These are phyloP conservation scores for Leguminivora glycinivorella DNA, from an alignment of 1,140 invertebrate species.

Conservation along the genomic window DNA sequence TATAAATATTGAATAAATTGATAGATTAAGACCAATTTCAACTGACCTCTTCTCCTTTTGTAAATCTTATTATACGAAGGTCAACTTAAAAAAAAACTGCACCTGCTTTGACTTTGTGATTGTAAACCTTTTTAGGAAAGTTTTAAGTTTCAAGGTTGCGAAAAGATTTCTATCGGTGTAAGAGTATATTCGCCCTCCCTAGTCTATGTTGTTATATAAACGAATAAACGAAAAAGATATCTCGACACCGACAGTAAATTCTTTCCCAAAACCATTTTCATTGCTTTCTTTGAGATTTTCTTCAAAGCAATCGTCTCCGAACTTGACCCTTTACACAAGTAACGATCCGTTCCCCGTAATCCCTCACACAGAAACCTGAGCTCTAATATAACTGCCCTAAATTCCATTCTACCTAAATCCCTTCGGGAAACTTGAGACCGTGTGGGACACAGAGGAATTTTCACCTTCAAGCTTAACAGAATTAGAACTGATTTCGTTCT, in stretches of 20 bases:
- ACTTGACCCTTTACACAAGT: constrained; percentile 4
- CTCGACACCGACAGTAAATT: background rate
- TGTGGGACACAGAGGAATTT: background rate
- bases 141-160: no score
- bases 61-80: no score
- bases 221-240: background rate
- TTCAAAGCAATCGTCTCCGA: background rate
- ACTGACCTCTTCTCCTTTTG: no score
- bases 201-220: no score
- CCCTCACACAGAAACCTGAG: background rate
- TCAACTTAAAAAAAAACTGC: no score
- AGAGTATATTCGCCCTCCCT: no score
- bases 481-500: background rate
- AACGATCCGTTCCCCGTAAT: background rate
- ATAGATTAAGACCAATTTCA: no score
- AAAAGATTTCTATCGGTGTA: no score
- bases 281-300: background rate
- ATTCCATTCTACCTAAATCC: background rate
- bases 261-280: background rate
- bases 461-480: background rate
- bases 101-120: no score
- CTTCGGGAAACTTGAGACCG: background rate
- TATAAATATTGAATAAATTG: no score
- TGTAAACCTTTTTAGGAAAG: no score
- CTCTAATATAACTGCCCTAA: background rate